A percentile compares a stretch with the other conserved stretches of the same genome.
Conservation (phyloP, 2,797 vertebrate genomes). For the Myotis myotis region DNA sequence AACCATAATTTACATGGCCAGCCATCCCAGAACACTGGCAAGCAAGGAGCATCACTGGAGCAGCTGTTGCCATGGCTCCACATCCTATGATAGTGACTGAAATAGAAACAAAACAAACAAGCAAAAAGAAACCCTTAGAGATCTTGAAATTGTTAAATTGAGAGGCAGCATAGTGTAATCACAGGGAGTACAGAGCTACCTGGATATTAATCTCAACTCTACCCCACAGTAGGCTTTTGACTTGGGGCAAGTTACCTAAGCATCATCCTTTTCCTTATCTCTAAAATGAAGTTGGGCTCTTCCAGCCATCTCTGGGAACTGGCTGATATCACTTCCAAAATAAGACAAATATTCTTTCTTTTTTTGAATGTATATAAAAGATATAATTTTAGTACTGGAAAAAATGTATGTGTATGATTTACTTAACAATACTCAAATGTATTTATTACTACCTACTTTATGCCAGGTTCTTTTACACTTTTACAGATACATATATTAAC, state of each 20-base stretch:
- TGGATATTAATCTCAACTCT: neutral
- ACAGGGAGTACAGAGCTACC: neutral
- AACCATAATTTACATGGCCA: conserved; percentile 61
- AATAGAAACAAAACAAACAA: conserved; percentile 69
- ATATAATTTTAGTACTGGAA: neutral
- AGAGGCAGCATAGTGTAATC: neutral
- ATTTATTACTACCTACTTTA: neutral
- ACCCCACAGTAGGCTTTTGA: neutral
- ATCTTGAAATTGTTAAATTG: conserved; percentile 5
- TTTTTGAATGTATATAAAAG: neutral
- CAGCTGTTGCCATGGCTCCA: conserved; percentile 59
- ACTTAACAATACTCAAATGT: neutral
- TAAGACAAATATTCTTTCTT: neutral
- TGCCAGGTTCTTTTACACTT: neutral
- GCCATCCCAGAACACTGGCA: conserved; percentile 64
- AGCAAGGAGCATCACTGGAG: neutral
- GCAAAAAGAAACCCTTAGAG: conserved; percentile 38
- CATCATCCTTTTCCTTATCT: neutral
- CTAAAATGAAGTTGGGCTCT: neutral
- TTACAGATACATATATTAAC: neutral
- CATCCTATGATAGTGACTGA: conserved; percentile 36
- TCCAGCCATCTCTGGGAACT: neutral
- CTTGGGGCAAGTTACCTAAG: neutral
- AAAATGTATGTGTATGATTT: neutral
- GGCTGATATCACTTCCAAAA: neutral